These are phyloP conservation scores for Danio albolineatus DNA, from an alignment of 2,797 vertebrate species.

Conservation along the genomic window DNA sequence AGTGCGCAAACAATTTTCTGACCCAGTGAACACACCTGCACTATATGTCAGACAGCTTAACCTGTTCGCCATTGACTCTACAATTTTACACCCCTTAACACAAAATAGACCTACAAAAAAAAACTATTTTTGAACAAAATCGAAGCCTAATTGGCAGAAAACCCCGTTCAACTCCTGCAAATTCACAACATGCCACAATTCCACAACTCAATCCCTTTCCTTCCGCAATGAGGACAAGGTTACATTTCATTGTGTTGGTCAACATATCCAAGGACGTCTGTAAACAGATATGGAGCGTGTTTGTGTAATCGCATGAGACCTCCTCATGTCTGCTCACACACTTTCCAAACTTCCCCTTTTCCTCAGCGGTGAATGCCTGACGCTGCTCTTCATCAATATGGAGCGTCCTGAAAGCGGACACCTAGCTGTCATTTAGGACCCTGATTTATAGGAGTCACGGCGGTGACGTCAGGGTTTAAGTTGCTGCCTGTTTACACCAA, in stretches of 20 bases:
- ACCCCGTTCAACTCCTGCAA: no score
- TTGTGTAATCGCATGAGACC: conserved; percentile 44
- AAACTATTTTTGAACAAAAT: no score
- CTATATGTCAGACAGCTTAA: no score
- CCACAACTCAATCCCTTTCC: no score
- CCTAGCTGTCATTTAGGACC: conserved; percentile 30
- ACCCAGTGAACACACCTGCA: no score
- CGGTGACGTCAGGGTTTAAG: conserved; percentile 49
- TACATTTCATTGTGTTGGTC: conserved; percentile 17
- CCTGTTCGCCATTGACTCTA: no score
- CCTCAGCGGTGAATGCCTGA: neutral
- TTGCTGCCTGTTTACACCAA: conserved; percentile 35
- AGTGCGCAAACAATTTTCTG: no score
- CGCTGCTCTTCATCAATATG: neutral
- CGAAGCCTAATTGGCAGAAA: no score
- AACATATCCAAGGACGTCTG: conserved; percentile 34
- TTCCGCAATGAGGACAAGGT: neutral
- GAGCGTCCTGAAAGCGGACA: conserved; percentile 43
- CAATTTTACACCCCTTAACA: no score
- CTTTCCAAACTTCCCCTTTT: conserved; percentile 37
- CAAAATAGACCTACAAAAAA: no score
- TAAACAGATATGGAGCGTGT: conserved; percentile 8
- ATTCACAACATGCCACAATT: no score
- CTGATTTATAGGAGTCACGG: conserved; percentile 50
- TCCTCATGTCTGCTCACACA: conserved; percentile 51